These are phyloP conservation scores for Drosophila sproati DNA, from an alignment of 1,140 invertebrate species.

Conservation along the genomic window DNA sequence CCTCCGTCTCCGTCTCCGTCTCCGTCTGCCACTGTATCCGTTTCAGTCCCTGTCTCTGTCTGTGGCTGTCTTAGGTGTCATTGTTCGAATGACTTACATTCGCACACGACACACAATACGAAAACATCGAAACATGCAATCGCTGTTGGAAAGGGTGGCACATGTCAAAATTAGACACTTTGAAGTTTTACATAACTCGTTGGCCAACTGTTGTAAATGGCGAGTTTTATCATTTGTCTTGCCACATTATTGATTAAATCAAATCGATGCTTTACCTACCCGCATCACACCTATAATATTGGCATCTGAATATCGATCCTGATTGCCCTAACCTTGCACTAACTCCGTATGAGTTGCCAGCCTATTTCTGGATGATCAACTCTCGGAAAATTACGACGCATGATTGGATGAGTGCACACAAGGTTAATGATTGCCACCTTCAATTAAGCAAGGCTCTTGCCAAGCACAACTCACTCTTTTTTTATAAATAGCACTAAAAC, in stretches of 20 bases:
- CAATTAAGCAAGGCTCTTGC: conserved; percentile 19
- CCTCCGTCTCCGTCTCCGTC: conserved; percentile 5
- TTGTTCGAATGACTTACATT: conserved; percentile 78
- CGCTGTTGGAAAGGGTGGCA: conserved; percentile 28
- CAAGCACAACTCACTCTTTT: neutral
- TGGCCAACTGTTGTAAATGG: neutral
- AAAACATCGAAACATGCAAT: conserved; percentile 24
- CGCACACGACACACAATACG: conserved; percentile 33
- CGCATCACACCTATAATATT: neutral
- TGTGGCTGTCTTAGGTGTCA: conserved; percentile 56
- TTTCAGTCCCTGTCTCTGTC: conserved; percentile 12
- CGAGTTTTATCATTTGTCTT: neutral
- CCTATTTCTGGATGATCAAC: conserved; percentile 29
- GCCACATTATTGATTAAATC: neutral
- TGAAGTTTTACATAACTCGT: neutral
- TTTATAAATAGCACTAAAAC: conserved; percentile 9
- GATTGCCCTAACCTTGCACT: conserved; percentile 16
- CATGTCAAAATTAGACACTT: conserved; percentile 1
- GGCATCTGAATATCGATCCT: conserved; percentile 2
- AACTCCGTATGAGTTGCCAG: neutral
- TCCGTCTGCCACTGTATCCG: conserved; percentile 17
- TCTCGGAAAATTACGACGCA: conserved; percentile 21
- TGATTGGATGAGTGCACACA: conserved; percentile 48
- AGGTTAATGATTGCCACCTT: conserved; percentile 40
- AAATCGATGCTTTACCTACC: conserved; percentile 2